Evolutionary conservation across 2,113 vertebrate species (phyloP), one percentile per base, ranked within the genome.

Genomic region (Proterorhinus semilunaris): DNA sequence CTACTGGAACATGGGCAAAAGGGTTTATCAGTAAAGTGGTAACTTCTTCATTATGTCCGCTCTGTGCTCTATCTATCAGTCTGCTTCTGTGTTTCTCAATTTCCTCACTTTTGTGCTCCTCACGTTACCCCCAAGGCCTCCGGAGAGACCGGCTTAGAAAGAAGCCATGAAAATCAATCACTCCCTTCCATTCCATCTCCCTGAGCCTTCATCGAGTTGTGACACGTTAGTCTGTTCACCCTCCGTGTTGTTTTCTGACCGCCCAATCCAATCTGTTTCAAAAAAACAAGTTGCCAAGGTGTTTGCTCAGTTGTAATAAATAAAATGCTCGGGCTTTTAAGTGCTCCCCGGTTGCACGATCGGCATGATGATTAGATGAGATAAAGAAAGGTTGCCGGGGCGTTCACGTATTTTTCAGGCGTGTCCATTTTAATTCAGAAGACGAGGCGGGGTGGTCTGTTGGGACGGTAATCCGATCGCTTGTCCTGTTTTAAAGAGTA

Each of bases 81-180:
- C 57, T 75, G 67, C 71, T 66, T 74, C 44, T 66, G n/a, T 74
- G 54, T 80, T 74, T 83, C 71, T 83, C 77, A 78, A 52, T 84
- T 76, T 66, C 58, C 76, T 78, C 66, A 68, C 57, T 69, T 57
- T 15, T 68, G 52, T 53, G 21, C 62, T 68, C 65, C 71, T 75
- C 66, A 59, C n/a, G 51, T 86, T 82, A 77, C 68, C 27, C 27
- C 81, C 80, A 76, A 61, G 83, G 77, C 78, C 82, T 88, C 83
- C 72, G 75, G 90, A 90, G 90, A 75, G 74, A 90, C 81, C 66
- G 8, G 63, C 82, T 88, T 89, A 83, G 81, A 63, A 83, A 86
- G 81, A 72, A 55, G 81, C 86, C 53, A 82, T 89, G 88, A 87
- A 91, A 92, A 91, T 91, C 90, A 88, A 91, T 90, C 90, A 82